Conservation (phyloP, 1,140 invertebrate species). For the Pseudobourletiella spinata region DNA sequence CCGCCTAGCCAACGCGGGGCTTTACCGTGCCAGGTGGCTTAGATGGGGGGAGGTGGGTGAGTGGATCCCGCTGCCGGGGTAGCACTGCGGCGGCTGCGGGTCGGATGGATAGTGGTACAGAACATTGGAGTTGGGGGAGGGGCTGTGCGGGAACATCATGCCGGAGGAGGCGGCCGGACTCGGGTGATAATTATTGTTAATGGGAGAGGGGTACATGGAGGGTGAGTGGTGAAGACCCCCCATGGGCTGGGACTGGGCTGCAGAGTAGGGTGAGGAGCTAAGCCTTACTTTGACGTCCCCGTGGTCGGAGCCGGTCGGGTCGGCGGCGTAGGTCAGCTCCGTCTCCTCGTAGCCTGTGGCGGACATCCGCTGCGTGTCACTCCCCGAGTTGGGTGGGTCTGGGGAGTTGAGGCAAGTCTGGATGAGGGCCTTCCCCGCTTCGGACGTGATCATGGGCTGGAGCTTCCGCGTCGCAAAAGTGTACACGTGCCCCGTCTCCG, state of each 20-base stretch:
- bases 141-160: slow-evolving; percentile 35
- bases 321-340: slow-evolving; percentile 73
- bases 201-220: slow-evolving; percentile 34
- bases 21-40: slow-evolving; percentile 31
- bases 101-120: slow-evolving; percentile 36
- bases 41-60: slow-evolving; percentile 34
- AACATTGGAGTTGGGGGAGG: slow-evolving; percentile 34
- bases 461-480: slow-evolving; percentile 98
- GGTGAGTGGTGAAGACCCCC: slow-evolving; percentile 34
- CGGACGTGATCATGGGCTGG: slow-evolving; percentile 99
- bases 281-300: slow-evolving; percentile 37
- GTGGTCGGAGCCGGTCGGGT: slow-evolving; percentile 33
- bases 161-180: slow-evolving; percentile 24
- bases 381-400: slow-evolving; percentile 64
- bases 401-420: slow-evolving; percentile 98
- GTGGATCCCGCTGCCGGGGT: slow-evolving; percentile 33
- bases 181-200: slow-evolving; percentile 35
- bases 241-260: slow-evolving; percentile 23
- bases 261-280: slow-evolving; percentile 34
- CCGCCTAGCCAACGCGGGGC: too few species aligned
- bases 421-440: slow-evolving; percentile 95
- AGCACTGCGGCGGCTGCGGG: slow-evolving; percentile 36
- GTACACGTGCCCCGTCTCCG: slow-evolving; percentile 97
- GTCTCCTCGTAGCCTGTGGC: slow-evolving; percentile 97
- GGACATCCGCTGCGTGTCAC: slow-evolving; percentile 78